Evolutionary conservation across 2,888 invertebrate genomes (phyloP).

Genomic region (Latheticus oryzae): DNA sequence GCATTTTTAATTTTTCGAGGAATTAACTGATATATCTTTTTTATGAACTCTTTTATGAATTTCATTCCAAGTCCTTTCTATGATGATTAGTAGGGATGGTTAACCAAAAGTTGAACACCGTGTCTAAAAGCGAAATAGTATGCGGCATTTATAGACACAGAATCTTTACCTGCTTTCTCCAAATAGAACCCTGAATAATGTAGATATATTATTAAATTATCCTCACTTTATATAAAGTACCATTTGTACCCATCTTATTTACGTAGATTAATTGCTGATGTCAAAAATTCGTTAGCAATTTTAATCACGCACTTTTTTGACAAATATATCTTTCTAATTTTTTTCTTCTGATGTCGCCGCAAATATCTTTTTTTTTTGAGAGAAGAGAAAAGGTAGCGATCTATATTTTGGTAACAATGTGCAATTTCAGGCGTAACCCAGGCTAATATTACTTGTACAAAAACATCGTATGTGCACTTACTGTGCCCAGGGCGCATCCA

Average conservation of each 20-base stretch:
- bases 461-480: slow-evolving; percentile 40
- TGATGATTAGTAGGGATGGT: slow-evolving; percentile 51
- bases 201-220: slow-evolving; percentile 50
- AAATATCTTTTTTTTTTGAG: slow-evolving; percentile 2
- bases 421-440: slow-evolving; percentile 5
- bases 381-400: too few species aligned
- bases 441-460: slow-evolving; percentile 18
- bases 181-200: slow-evolving; percentile 47
- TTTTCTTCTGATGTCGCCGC: slow-evolving; percentile 5
- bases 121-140: slow-evolving; percentile 51
- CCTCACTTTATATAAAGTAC: slow-evolving; percentile 43
- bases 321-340: slow-evolving; percentile 2
- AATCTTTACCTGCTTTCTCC: slow-evolving; percentile 44
- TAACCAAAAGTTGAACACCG: slow-evolving; percentile 54
- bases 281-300: slow-evolving; percentile 42
- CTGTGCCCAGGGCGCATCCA: slow-evolving; percentile 35
- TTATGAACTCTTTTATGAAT: too few species aligned
- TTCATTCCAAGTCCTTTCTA: too few species aligned
- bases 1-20: slow-evolving; percentile 29
- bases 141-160: slow-evolving; percentile 50
- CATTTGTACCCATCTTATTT: slow-evolving; percentile 46
- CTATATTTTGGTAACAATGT: slow-evolving; percentile 8
- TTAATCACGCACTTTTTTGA: slow-evolving; percentile 20
- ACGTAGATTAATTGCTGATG: slow-evolving; percentile 45
- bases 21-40: too few species aligned